Base-by-base conservation (phyloP, 2,113 vertebrate genomes). In the Platycercus adscitus region DNA sequence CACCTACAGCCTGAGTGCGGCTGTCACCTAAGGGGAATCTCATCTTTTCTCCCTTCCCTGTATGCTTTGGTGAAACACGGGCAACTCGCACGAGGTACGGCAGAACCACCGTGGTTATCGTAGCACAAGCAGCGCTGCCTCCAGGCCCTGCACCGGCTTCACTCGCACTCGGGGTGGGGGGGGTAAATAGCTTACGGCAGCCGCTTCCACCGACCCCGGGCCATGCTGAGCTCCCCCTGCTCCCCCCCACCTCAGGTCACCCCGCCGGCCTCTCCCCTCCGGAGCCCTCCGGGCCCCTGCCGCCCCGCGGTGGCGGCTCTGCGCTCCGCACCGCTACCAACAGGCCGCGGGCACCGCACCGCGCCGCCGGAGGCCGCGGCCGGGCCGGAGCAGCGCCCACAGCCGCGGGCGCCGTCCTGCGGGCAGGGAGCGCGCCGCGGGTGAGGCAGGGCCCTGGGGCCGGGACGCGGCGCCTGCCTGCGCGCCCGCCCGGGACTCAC, bases 401-500 rank as follows among this genome's bases (percentile, higher is more conserved):
- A 7, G 29, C 28, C n/a, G 39, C 56, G 23, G 11, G 16, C 7
- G 1, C 68, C 11, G 17, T 19, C 35, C 50, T 41, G 39, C 9
- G 10, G 23, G 31, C 18, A 63, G 17, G 18, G 4, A 81, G 55
- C 18, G 24, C 24, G 28, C 21, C 7, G 5, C 8, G 21, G 12
- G 24, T 11, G 24, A 31, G 10, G 44, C 24, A 33, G 17, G 33
- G 31, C 68, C 28, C 28, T 6, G 7, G 5, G 6, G 21, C 37
- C 13, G 17, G 28, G 25, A 39, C 31, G 4, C 15, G 25, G 26
- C 20, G 11, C 16, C 41, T 35, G 44, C 17, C 52, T 17, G 55
- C 24, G 18, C 56, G 33, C 9, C 26, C 41, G 26, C 20, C 70
- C 58, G 17, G 50, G 19, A 77, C 89, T 92, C 71, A 98, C 98